Base-by-base conservation (phyloP, 1,140 invertebrate genomes). In the Drosophila ohnishii region DNA sequence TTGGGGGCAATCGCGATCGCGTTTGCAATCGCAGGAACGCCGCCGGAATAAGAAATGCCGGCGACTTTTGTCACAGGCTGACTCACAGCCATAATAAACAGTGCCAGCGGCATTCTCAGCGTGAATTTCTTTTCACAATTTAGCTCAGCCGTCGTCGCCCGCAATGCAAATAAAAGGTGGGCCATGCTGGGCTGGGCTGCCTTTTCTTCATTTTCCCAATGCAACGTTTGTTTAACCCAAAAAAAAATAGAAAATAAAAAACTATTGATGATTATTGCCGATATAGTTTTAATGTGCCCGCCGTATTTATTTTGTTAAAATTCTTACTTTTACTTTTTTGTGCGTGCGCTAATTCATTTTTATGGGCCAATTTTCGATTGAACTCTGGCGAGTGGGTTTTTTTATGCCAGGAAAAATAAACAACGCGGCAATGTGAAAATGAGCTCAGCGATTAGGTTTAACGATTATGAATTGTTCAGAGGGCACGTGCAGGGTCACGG, bases 101-200 rank as follows among this genome's bases (percentile, higher is more conserved):
- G 47, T 10, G 47, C n/a, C 47, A n/a, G 47, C 59, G 79, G 47
- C 63, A 70, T 71, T 87, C 71, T 64, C 71, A 73, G 70, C 59
- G 59, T 75, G 70, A 81, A 87, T 86, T 87, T 79, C 67, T 86
- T 81, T 86, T 81, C 63, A 80, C 81, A 87, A 87, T 86, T 75
- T 59, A 86, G 69, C 62, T 63, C 39, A 70, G 70, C 74, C 51
- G 13, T 74, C 61, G 83, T 74, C 76, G 77, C 60, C 53, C 53
- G 61, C 80, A 64, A 74, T 70, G 63, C 84, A 87, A 88, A 86
- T 79, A 86, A 83, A 84, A 87, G 82, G 82, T 77, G 83, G 42
- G 82, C 53, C 69, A 32, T 35, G 34, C 37, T 37, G 70, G 65
- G 45, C 32, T 42, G 58, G 32, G 42, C 42, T 50, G 53, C 47